Evolutionary conservation across 2,113 vertebrate species (phyloP).

Genomic region (Brevimyrus niger): DNA sequence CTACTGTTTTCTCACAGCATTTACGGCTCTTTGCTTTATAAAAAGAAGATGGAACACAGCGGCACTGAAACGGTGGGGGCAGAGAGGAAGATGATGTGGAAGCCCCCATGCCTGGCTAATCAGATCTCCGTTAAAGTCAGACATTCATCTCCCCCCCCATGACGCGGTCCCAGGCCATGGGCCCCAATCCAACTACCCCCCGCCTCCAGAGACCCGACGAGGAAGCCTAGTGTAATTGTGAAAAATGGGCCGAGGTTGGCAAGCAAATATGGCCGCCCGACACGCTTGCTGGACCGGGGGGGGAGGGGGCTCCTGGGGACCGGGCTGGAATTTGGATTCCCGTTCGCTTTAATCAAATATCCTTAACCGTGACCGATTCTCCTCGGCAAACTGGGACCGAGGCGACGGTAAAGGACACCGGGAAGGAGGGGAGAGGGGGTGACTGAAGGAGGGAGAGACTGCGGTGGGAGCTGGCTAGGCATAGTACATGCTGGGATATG

Average conservation of each 20-base stretch:
- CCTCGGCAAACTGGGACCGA: constrained; percentile 52
- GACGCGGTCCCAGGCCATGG: not conserved
- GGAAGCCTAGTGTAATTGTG: constrained; percentile 29
- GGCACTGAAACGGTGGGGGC: constrained; percentile 5
- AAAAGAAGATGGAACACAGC: not conserved
- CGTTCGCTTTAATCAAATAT: constrained; percentile 61
- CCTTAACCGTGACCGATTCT: constrained; percentile 64
- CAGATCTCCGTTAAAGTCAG: constrained; percentile 24
- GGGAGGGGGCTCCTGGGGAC: constrained; percentile 6
- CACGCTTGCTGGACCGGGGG: not conserved
- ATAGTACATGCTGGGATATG: not conserved
- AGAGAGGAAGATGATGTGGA: not conserved
- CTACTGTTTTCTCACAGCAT: too few relatives aligned
- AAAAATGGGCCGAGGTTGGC: constrained; percentile 16
- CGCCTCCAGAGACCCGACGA: not conserved
- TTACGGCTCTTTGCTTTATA: too few relatives aligned
- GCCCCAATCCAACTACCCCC: not conserved
- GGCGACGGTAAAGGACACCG: constrained; percentile 51
- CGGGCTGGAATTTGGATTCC: constrained; percentile 49
- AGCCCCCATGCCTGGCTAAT: constrained; percentile 23
- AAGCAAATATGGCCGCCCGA: not conserved
- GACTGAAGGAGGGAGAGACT: constrained; percentile 27
- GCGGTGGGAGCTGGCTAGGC: not conserved
- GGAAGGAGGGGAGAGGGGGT: constrained; percentile 44
- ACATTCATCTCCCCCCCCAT: constrained; percentile 18